phyloP scores from a whole-genome alignment of 2,797 vertebrate genomes.

The Manis pentadactyla region DNA sequence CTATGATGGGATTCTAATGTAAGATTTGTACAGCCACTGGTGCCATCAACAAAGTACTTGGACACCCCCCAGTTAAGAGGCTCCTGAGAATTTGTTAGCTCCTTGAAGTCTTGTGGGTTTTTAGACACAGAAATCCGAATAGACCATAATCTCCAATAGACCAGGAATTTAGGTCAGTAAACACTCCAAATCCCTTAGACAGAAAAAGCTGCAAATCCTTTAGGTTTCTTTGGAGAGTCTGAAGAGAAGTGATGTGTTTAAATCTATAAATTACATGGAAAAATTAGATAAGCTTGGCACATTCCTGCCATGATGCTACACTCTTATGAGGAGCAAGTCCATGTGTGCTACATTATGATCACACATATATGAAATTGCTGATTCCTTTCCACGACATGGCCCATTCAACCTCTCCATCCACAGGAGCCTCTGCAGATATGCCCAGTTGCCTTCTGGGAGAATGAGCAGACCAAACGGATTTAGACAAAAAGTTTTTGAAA shows the following conservation, averaged over 20 bases:
- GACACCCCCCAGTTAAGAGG: background rate
- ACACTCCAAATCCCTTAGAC: slow-evolving; percentile 46
- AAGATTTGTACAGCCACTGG: background rate
- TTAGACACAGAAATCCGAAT: slow-evolving; percentile 61
- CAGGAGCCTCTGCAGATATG: background rate
- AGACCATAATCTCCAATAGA: slow-evolving; percentile 48
- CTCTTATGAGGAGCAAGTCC: background rate
- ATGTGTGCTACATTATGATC: background rate
- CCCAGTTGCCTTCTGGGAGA: background rate
- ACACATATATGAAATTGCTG: too few relatives aligned
- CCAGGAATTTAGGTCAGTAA: slow-evolving; percentile 65
- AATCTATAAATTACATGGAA: slow-evolving; percentile 43
- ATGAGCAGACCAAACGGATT: background rate
- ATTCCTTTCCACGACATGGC: background rate
- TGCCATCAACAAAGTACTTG: background rate
- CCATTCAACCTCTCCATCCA: background rate
- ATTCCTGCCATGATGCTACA: background rate
- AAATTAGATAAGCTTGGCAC: slow-evolving; percentile 60
- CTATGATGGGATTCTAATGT: background rate
- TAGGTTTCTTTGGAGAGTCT: slow-evolving; percentile 29
- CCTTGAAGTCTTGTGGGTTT: slow-evolving; percentile 57
- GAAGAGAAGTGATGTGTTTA: slow-evolving; percentile 39
- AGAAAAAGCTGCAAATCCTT: slow-evolving; percentile 60
- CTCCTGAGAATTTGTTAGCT: slow-evolving; percentile 37
- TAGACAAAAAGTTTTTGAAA: background rate